A percentile compares a stretch with the other conserved stretches of the same genome.
These are phyloP conservation scores for Parauchenoglanis punctatus DNA, from an alignment of 2,797 vertebrate genomes.

Conservation along the genomic window DNA sequence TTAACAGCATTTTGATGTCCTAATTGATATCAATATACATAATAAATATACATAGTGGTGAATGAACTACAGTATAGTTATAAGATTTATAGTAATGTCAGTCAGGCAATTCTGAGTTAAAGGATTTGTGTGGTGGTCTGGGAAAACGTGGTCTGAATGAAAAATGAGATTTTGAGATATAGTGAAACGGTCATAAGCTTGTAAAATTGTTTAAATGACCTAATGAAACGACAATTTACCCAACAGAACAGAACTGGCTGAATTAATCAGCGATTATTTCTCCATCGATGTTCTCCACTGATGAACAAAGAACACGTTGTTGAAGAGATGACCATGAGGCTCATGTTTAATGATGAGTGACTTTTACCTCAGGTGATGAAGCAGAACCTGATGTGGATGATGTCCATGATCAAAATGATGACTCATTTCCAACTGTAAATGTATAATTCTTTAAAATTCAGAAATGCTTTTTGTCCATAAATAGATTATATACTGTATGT, in stretches of 20 bases:
- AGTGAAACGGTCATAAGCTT: neutral
- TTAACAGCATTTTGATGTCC: neutral
- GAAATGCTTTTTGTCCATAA: neutral
- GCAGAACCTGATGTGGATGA: neutral
- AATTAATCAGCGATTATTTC: neutral
- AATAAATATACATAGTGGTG: conserved; percentile 39
- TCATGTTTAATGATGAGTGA: neutral
- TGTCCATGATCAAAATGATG: neutral
- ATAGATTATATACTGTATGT: neutral
- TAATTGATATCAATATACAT: conserved; percentile 29
- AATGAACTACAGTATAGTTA: conserved; percentile 7
- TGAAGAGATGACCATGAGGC: neutral
- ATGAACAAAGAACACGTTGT: neutral
- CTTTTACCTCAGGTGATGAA: neutral
- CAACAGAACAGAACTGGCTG: neutral
- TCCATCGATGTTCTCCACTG: neutral
- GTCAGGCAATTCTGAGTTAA: neutral
- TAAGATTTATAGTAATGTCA: conserved; percentile 31
- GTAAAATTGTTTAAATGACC: neutral
- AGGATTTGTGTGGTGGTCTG: neutral
- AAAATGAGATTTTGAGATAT: neutral
- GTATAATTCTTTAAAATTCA: neutral
- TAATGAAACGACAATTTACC: neutral
- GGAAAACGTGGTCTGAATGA: neutral
- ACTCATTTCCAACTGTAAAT: neutral